These are phyloP conservation scores for Andrena bicolor DNA, from an alignment of 2,888 invertebrate genomes.

Conservation along the genomic window DNA sequence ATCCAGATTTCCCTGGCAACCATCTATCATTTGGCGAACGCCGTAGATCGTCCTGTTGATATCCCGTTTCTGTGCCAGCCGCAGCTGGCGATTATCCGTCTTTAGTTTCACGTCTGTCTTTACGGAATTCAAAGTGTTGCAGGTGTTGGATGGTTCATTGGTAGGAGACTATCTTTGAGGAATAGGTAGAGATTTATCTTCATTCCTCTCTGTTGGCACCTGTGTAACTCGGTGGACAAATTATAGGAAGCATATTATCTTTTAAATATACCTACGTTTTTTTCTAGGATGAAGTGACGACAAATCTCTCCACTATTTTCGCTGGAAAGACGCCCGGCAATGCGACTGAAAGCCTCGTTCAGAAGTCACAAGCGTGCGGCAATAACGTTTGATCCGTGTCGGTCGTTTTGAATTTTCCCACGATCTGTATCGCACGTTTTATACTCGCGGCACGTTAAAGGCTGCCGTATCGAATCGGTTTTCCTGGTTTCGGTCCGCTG, in stretches of 20 bases:
- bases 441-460: constrained; percentile 17
- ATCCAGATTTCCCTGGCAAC: constrained; percentile 41
- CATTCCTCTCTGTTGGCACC: too few species aligned
- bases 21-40: constrained; percentile 33
- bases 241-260: too few species aligned
- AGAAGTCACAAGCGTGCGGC: not conserved
- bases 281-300: too few species aligned
- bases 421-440: not conserved
- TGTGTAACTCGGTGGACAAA: too few species aligned
- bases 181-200: too few species aligned
- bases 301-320: not conserved
- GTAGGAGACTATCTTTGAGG: not conserved
- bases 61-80: constrained; percentile 19
- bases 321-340: not conserved
- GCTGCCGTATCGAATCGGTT: constrained; percentile 27
- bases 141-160: not conserved
- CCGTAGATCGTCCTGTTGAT: constrained; percentile 16
- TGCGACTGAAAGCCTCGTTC: not conserved
- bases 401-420: not conserved
- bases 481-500: constrained; percentile 34
- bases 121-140: not conserved
- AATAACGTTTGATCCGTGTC: not conserved
- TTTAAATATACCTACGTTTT: too few species aligned
- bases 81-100: constrained; percentile 4
- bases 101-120: not conserved